Evolutionary conservation across 2,113 vertebrate species (phyloP), one percentile per base, ranked within the genome.

Genomic region (Rattus norvegicus): DNA sequence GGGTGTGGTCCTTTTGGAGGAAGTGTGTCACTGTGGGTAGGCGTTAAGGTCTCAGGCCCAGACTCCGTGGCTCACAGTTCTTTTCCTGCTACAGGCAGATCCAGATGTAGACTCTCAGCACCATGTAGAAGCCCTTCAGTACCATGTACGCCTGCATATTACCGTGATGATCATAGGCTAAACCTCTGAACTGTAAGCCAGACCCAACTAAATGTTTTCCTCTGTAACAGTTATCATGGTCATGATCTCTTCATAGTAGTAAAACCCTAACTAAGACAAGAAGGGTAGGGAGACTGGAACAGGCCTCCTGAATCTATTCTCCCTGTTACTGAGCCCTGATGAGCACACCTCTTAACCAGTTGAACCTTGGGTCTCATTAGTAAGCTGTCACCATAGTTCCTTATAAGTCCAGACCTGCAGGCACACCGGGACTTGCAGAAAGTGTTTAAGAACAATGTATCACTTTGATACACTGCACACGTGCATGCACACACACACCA

Each of bases 301-400:
- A 5, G 4, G 12, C 5, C 7, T 8, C 2, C 39, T 14, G 6
- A 28, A 16, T 14, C 7, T 43, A 2, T 17, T 63, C 30, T 69
- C 39, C 36, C 47, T 43, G 36, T 43, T 36, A 33, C 77, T 79
- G 85, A 54, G n/a, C 67, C 12, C 43, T 8, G 7, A 39, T 14
- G 10, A 52, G 73, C 36, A 9, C 14, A 49, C 19, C 20, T 30
- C 16, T 13, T 33, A 22, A 14, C 56, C 39, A 33, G 30, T 59
- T 54, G 5, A 56, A 14, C 20, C 24, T 39, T 19, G 16, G 59
- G 59, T 24, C 16, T 14, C 10, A 13, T 1, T 39, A 7, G 20
- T 7, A 13, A 2, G 0, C 1, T 77, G 52, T 39, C 17, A 47
- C 24, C 33, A 77, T n/a, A 56, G 33, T n/a, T 43, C 20, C 69